Evolutionary conservation across 2,113 vertebrate species (phyloP).

Genomic region (Chrysemys picta): DNA sequence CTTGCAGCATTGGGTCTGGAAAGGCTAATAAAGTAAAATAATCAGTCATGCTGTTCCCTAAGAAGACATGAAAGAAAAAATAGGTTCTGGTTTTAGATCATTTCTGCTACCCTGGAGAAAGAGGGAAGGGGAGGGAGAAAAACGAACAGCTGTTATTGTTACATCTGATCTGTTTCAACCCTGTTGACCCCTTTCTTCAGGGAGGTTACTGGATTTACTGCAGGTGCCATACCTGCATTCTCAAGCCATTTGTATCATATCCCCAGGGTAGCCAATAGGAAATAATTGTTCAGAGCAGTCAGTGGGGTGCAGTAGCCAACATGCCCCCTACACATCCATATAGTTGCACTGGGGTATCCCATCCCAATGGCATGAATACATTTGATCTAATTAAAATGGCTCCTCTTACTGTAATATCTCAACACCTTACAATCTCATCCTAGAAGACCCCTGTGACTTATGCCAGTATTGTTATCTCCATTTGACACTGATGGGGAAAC

Average conservation of each 20-base stretch:
- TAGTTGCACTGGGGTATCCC: background rate
- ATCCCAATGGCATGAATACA: background rate
- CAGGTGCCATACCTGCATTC: background rate
- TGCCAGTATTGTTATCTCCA: background rate
- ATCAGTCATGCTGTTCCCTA: background rate
- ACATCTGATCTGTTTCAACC: background rate
- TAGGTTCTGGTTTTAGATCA: background rate
- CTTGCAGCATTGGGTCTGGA: background rate
- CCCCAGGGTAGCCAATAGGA: constrained; percentile 18
- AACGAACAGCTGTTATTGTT: background rate
- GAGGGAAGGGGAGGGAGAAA: constrained; percentile 42
- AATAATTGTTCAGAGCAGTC: constrained; percentile 23
- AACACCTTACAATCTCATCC: background rate
- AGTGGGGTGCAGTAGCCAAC: background rate
- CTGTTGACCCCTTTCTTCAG: background rate
- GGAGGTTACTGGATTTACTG: background rate
- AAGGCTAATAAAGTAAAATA: background rate
- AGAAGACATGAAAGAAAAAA: constrained; percentile 14
- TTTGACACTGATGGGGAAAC: background rate
- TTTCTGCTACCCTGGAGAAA: constrained; percentile 38
- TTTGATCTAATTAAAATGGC: background rate
- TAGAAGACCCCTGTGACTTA: background rate
- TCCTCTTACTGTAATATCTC: background rate
- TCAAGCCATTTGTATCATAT: constrained; percentile 26
- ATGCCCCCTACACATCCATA: background rate